A percentile compares a stretch with the other conserved stretches of the same genome.
phyloP scores from a whole-genome alignment of 37 sponge, comb jelly and placozoan species.

The Halichondria panicea region DNA sequence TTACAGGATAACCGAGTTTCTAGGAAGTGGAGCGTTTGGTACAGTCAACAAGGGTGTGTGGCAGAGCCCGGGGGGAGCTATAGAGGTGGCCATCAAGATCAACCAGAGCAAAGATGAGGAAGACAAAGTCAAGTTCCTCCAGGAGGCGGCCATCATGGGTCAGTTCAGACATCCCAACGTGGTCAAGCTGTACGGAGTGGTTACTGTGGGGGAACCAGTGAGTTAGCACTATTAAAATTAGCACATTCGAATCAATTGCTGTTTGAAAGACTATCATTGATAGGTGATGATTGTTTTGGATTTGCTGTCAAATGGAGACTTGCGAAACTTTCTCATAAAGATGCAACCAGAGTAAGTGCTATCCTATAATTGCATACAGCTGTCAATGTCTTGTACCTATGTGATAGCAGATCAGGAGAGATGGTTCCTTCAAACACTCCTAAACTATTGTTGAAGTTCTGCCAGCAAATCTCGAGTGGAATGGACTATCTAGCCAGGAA shows the following conservation, averaged over 20 bases:
- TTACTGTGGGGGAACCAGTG: slow-evolving; percentile 28
- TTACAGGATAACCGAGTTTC: background rate
- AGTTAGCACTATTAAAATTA: background rate
- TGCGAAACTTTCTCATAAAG: slow-evolving; percentile 32
- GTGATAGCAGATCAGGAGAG: slow-evolving; percentile 29
- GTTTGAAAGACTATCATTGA: background rate
- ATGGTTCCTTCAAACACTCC: slow-evolving; percentile 2
- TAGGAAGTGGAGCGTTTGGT: slow-evolving; percentile 30
- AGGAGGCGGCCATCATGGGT: slow-evolving; percentile 46
- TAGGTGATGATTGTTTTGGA: slow-evolving; percentile 71
- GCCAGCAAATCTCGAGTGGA: slow-evolving; percentile 55
- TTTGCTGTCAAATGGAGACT: slow-evolving; percentile 55
- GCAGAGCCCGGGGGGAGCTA: slow-evolving; percentile 4
- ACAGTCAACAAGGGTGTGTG: slow-evolving; percentile 26
- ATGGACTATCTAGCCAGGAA: slow-evolving; percentile 58
- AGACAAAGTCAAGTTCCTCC: slow-evolving; percentile 35
- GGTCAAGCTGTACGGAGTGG: slow-evolving; percentile 24
- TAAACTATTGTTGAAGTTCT: slow-evolving; percentile 14
- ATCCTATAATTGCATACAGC: too few species aligned
- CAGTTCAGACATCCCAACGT: slow-evolving; percentile 49
- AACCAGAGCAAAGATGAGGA: slow-evolving; percentile 11
- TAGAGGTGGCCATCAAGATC: slow-evolving; percentile 39
- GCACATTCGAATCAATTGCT: too few species aligned
- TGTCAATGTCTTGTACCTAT: too few species aligned
- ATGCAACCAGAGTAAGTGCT: slow-evolving; percentile 23